Evolutionary conservation across 2,888 invertebrate species (phyloP), one percentile per base, ranked within the genome.

Genomic region (Eupithecia dodoneata): DNA sequence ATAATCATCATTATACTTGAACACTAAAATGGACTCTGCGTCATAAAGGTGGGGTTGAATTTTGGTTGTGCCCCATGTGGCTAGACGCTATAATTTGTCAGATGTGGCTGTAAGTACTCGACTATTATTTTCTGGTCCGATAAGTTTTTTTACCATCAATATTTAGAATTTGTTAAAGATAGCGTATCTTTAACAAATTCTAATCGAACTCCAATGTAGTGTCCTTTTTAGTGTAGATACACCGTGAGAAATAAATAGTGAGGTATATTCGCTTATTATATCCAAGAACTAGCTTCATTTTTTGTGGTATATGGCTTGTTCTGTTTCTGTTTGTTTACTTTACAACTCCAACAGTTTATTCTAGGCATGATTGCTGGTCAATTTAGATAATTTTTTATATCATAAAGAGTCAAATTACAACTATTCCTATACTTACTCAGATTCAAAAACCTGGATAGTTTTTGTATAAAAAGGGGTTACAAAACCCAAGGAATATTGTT

Each of bases 1-100:
- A 80, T 80, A 78, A 78, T 78, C 73, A 78, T 78, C 73, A 81
- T 79, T 77, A 78, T 47, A 72, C 74, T 49, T 77, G 71, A 76
- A 72, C 55, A 71, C 76, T 77, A 74, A 77, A 75, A 59, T 59
- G 18, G 55, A 18, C 55, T 59, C 55, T 80, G 78, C 80, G 81
- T 83, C 84, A 82, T 78, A 72, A 75, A 45, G 69, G 69, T 69
- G 69, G 67, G 45, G 69, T 59, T 69, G 44, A 45, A 18, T 69
- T 69, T 69, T 69, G 45, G 69, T 45, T 45, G 18, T 0, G 12
- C n/a, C 10, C 44, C 44, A 69, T 69, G 5, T n/a, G 18, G 9
- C 9, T 18, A 18, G 55, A 2, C 55, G 55, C n/a, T 7, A 55
- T 12, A 55, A 55, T 59, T n/a, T 9, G 9, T 18, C 9, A 59